These are phyloP conservation scores for Pelobates cultripes DNA, from an alignment of 2,797 vertebrate species.

Conservation along the genomic window DNA sequence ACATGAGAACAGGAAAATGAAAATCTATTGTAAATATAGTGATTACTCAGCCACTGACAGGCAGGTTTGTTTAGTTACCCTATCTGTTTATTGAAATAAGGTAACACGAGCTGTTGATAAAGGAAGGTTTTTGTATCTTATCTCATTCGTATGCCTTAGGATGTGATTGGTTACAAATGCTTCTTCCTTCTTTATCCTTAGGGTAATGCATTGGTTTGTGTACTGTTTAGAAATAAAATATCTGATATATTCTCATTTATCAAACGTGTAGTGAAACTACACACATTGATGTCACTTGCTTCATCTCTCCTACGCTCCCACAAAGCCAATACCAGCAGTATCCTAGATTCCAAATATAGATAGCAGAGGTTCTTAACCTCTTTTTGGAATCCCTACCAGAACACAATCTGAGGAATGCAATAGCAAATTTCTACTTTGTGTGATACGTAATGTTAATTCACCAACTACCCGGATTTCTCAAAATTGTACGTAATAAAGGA, in stretches of 20 bases:
- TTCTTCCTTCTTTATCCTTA: neutral
- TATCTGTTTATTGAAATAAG: constrained; percentile 29
- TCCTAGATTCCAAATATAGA: neutral
- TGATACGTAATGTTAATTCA: no score
- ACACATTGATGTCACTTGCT: neutral
- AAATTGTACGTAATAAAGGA: no score
- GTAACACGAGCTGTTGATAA: constrained; percentile 31
- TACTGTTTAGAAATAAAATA: neutral
- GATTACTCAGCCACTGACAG: constrained; percentile 27
- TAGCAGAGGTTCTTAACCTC: neutral
- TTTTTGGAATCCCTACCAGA: neutral
- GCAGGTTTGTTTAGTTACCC: constrained; percentile 21
- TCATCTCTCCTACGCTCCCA: no score
- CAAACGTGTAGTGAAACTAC: constrained; percentile 1
- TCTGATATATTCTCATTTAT: constrained; percentile 3
- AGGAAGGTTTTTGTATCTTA: constrained; percentile 12
- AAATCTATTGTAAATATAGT: neutral
- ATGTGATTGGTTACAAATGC: neutral
- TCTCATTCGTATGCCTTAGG: constrained; percentile 27
- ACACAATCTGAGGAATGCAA: no score
- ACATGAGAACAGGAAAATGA: constrained; percentile 7
- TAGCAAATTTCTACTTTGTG: no score
- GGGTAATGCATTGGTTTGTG: neutral
- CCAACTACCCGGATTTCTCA: no score
- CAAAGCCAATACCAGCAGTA: neutral